Evolutionary conservation across 1,140 invertebrate genomes (phyloP).

Genomic region (Bombus haemorrhoidalis): DNA sequence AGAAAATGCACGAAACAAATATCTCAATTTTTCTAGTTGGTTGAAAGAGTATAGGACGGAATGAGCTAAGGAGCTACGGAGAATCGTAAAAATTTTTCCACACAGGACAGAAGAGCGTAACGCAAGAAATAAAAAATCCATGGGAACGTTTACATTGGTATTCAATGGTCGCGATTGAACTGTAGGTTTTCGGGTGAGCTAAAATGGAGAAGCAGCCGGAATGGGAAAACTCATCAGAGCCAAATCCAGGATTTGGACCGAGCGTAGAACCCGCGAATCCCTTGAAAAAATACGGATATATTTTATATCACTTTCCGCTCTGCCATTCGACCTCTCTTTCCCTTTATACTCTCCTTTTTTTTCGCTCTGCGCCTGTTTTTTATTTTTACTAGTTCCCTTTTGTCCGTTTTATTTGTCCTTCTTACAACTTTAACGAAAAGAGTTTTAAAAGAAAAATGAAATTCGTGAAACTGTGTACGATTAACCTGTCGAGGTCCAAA

Average conservation of each 20-base stretch:
- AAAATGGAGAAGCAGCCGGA: conserved; percentile 52
- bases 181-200: conserved; percentile 64
- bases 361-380: not conserved
- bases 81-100: conserved; percentile 42
- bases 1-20: conserved; percentile 57
- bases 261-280: conserved; percentile 60
- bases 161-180: conserved; percentile 75
- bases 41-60: not conserved
- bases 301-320: conserved; percentile 72
- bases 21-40: conserved; percentile 32
- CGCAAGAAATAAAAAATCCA: conserved; percentile 53
- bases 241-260: conserved; percentile 71
- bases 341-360: not conserved
- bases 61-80: not conserved
- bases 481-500: too few species aligned
- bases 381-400: not conserved
- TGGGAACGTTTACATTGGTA: conserved; percentile 74
- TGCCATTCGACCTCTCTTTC: conserved; percentile 42
- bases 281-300: conserved; percentile 75
- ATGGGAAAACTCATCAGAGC: conserved; percentile 76
- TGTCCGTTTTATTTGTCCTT: not conserved
- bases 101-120: conserved; percentile 48
- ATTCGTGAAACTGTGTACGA: too few species aligned
- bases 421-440: not conserved
- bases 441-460: too few species aligned